These are phyloP conservation scores for Thalassarche chlororhynchos DNA, from an alignment of 2,113 vertebrate species.

Conservation along the genomic window DNA sequence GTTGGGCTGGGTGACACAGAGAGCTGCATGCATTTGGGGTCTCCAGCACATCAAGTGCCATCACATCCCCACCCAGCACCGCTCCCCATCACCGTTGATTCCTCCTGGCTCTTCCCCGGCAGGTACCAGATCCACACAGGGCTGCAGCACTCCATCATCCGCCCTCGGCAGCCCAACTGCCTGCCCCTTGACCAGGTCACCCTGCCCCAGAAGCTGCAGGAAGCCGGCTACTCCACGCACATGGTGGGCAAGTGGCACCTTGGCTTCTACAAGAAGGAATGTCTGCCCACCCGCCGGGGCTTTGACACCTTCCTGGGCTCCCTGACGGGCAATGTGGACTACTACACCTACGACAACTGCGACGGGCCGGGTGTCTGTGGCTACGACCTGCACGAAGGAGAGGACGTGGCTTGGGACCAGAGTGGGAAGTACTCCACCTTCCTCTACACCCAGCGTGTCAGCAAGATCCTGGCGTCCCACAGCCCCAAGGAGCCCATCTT, in stretches of 20 bases:
- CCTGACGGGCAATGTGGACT: constrained; percentile 93
- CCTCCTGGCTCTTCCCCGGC: background rate
- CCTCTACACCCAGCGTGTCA: constrained; percentile 90
- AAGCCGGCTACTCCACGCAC: constrained; percentile 93
- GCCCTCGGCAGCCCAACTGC: constrained; percentile 94
- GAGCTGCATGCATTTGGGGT: background rate
- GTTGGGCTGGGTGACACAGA: background rate
- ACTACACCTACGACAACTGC: constrained; percentile 94
- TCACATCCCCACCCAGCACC: accelerated
- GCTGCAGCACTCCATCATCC: constrained; percentile 97
- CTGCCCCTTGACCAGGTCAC: constrained; percentile 92
- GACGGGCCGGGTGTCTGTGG: constrained; percentile 90
- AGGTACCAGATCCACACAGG: constrained; percentile 99
- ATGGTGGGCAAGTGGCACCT: constrained; percentile 99
- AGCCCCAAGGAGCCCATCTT: constrained; percentile 89
- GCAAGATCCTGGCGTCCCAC: constrained; percentile 89
- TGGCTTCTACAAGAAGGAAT: constrained; percentile 97
- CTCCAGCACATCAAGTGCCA: background rate
- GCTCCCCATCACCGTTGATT: background rate
- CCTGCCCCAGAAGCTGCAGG: constrained; percentile 92
- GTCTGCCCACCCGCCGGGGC: constrained; percentile 92
- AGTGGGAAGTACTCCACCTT: constrained; percentile 94
- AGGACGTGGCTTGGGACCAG: constrained; percentile 90
- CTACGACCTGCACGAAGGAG: constrained; percentile 93
- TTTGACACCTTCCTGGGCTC: constrained; percentile 96